Conservation (phyloP, 1,140 invertebrate genomes). For the Harpegnathos saltator region DNA sequence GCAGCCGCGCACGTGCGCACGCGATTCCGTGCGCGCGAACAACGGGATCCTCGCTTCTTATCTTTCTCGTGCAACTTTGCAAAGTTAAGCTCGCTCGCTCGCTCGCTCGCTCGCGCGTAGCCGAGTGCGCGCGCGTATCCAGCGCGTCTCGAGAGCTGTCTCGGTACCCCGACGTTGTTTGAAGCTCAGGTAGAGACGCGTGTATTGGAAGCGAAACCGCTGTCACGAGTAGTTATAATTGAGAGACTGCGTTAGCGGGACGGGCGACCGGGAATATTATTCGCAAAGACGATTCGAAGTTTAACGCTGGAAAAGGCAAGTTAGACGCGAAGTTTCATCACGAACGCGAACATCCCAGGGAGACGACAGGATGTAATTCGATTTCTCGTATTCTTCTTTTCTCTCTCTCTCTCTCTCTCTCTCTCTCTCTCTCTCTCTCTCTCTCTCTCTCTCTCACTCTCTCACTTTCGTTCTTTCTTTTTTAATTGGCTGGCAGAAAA, state of each 20-base stretch:
- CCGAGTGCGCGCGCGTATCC: neutral
- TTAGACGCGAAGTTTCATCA: constrained; percentile 5
- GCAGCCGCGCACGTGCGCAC: neutral
- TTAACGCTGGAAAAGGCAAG: constrained; percentile 11
- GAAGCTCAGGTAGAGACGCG: constrained; percentile 34
- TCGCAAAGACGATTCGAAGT: constrained; percentile 24
- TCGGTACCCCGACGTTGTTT: constrained; percentile 47
- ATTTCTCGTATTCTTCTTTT: too few species aligned
- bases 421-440: too few species aligned
- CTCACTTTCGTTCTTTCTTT: neutral
- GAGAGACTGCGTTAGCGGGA: constrained; percentile 15
- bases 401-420: too few species aligned
- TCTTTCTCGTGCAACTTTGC: constrained; percentile 63
- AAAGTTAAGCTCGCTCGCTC: constrained; percentile 50
- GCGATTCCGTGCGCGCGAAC: constrained; percentile 67
- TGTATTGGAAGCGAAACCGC: constrained; percentile 35
- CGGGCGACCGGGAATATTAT: constrained; percentile 39
- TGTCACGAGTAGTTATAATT: constrained; percentile 42
- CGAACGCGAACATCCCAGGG: constrained; percentile 14
- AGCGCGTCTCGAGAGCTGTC: neutral
- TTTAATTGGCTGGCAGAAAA: constrained; percentile 19
- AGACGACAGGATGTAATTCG: constrained; percentile 15
- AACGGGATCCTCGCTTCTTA: constrained; percentile 47
- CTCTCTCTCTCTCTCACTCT: too few species aligned
- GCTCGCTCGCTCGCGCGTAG: constrained; percentile 10